Conservation (phyloP, 2,888 invertebrate genomes). For the Sminthurinus aureus region DNA sequence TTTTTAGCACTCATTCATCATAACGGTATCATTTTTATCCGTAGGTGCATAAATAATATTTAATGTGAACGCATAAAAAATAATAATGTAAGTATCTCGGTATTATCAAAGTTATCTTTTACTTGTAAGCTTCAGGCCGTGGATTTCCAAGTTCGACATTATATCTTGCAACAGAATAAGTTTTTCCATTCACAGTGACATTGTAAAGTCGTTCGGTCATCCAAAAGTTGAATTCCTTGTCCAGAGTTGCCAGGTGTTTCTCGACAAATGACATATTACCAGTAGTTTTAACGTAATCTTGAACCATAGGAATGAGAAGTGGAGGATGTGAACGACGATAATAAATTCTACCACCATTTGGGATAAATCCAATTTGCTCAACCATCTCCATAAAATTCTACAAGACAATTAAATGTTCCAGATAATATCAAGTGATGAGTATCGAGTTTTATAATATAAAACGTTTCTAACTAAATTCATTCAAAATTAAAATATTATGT, state of each 20-base stretch:
- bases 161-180: conserved; percentile 75
- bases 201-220: conserved; percentile 66
- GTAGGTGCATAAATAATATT: background rate
- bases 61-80: background rate
- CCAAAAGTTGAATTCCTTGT: conserved; percentile 74
- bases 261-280: conserved; percentile 66
- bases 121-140: conserved; percentile 85
- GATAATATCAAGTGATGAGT: too few relatives aligned
- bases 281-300: conserved; percentile 76
- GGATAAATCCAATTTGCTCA: conserved; percentile 79
- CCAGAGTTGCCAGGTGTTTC: conserved; percentile 58
- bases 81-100: background rate
- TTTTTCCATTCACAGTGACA: conserved; percentile 64
- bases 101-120: conserved; percentile 53
- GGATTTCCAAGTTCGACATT: conserved; percentile 62
- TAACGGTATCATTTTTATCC: too few relatives aligned
- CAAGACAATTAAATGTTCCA: too few relatives aligned
- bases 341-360: conserved; percentile 84
- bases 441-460: too few relatives aligned
- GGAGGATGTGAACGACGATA: conserved; percentile 73
- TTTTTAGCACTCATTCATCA: too few relatives aligned
- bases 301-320: conserved; percentile 72
- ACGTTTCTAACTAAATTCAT: too few relatives aligned
- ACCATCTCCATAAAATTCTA: conserved; percentile 82
- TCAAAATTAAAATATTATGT: too few relatives aligned